phyloP scores from a whole-genome alignment of 2,797 vertebrate genomes.

The Petrocephalus schoutedeni region DNA sequence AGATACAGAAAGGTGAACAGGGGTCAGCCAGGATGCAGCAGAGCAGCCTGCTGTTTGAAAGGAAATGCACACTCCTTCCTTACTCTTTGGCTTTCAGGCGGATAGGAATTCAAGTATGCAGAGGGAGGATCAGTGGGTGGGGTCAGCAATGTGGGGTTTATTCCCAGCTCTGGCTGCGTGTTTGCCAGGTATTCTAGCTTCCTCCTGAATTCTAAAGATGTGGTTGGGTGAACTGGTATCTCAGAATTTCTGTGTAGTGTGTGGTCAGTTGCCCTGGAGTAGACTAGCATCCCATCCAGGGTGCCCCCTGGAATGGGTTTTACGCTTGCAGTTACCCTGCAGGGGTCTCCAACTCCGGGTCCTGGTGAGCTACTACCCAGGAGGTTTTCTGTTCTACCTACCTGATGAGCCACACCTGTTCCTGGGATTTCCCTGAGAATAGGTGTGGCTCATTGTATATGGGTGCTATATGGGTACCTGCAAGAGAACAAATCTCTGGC shows the following conservation, averaged over 20 bases:
- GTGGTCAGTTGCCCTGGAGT: not conserved
- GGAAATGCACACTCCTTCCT: not conserved
- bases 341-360: too few relatives aligned
- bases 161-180: not conserved
- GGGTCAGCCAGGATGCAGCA: not conserved
- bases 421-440: too few relatives aligned
- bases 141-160: not conserved
- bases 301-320: not conserved
- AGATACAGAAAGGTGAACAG: constrained; percentile 55
- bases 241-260: not conserved
- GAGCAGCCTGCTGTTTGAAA: not conserved
- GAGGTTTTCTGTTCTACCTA: too few relatives aligned
- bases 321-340: not conserved
- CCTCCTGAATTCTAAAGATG: not conserved
- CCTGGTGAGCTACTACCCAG: too few relatives aligned
- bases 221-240: not conserved
- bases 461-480: too few relatives aligned
- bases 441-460: not conserved
- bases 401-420: too few relatives aligned
- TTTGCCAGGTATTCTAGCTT: not conserved
- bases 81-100: not conserved
- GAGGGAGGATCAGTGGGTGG: not conserved
- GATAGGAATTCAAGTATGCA: not conserved
- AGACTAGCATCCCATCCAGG: not conserved
- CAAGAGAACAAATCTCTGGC: not conserved